phyloP scores from a whole-genome alignment of 2,888 invertebrate species.

The Nemurella pictetii region DNA sequence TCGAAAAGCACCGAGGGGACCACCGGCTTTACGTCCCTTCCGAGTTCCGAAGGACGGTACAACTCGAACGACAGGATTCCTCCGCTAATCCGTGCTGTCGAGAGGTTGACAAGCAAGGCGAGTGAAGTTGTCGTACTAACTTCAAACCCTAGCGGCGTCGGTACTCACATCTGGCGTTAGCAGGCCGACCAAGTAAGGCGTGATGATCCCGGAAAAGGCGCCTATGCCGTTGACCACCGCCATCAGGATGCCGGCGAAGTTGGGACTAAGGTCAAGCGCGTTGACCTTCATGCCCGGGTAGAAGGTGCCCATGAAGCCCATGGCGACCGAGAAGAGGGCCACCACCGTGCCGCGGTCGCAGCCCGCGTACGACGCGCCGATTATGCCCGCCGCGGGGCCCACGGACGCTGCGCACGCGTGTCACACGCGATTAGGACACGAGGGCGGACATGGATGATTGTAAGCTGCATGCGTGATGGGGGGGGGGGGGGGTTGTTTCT shows the following conservation, averaged over 20 bases:
- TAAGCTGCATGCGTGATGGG: too few species aligned
- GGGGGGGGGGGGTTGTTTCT: too few species aligned
- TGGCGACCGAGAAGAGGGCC: conserved; percentile 65
- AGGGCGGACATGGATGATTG: too few species aligned
- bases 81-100: too few species aligned
- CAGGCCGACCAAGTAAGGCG: conserved; percentile 67
- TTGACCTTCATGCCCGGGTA: conserved; percentile 73
- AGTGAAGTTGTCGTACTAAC: too few species aligned
- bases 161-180: conserved; percentile 65
- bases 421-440: too few species aligned
- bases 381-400: conserved; percentile 68
- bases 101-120: too few species aligned
- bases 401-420: conserved; percentile 57
- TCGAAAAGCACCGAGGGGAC: too few species aligned
- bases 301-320: conserved; percentile 72
- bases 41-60: too few species aligned
- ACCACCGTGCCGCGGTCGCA: conserved; percentile 65
- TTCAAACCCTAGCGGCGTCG: too few species aligned
- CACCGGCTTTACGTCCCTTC: neutral
- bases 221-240: conserved; percentile 72
- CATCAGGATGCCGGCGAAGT: conserved; percentile 69
- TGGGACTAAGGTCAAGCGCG: conserved; percentile 67
- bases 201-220: conserved; percentile 70
- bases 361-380: conserved; percentile 69
- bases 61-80: too few species aligned